phyloP scores from a whole-genome alignment of 1,140 invertebrate genomes.

The Nasonia vitripennis region DNA sequence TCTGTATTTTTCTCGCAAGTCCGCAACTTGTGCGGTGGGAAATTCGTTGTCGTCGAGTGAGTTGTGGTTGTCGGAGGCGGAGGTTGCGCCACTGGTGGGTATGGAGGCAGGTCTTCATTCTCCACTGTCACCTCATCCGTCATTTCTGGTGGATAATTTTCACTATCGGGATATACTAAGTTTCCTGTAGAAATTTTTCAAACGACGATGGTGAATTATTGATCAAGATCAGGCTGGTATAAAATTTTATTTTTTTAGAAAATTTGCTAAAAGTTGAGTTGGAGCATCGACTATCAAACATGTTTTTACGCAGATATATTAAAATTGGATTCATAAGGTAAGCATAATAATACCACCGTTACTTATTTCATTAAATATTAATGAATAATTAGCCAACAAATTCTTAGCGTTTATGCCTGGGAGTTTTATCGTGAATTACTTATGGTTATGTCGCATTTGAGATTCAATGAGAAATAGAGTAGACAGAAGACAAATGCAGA shows the following conservation, averaged over 20 bases:
- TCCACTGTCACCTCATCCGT: constrained; percentile 62
- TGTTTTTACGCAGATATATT: too few relatives aligned
- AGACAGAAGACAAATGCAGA: too few relatives aligned
- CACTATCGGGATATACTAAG: constrained; percentile 63
- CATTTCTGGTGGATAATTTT: constrained; percentile 61
- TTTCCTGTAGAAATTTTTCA: constrained; percentile 58
- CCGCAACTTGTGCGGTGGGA: constrained; percentile 75
- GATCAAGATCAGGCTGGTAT: background rate
- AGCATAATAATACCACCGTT: too few relatives aligned
- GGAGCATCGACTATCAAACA: constrained; percentile 17
- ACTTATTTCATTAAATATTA: too few relatives aligned
- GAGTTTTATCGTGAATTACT: too few relatives aligned
- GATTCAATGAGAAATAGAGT: too few relatives aligned
- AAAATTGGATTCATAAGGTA: too few relatives aligned
- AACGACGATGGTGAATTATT: background rate
- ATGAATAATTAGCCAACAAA: too few relatives aligned
- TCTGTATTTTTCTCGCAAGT: constrained; percentile 92
- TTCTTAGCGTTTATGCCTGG: too few relatives aligned
- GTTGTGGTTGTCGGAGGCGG: constrained; percentile 68
- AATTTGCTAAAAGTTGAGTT: too few relatives aligned
- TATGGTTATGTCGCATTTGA: too few relatives aligned
- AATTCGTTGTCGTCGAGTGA: constrained; percentile 65
- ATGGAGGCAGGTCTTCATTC: constrained; percentile 54
- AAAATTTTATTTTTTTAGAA: too few relatives aligned
- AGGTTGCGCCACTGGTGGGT: constrained; percentile 63